These are phyloP conservation scores for Nomada ruficornis DNA, from an alignment of 2,888 invertebrate species.

Conservation along the genomic window DNA sequence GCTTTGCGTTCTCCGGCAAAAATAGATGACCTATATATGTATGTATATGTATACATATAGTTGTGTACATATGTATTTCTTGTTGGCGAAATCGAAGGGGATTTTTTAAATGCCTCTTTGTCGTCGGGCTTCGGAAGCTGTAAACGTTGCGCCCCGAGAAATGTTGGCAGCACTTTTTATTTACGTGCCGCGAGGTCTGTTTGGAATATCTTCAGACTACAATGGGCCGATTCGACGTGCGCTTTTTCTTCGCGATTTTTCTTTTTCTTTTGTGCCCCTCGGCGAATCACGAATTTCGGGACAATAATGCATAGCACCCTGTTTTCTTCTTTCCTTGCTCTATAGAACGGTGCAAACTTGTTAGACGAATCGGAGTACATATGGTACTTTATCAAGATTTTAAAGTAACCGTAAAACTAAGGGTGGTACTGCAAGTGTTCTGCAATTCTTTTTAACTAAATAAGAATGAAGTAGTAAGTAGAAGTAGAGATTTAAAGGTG, in stretches of 20 bases:
- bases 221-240: constrained; percentile 5
- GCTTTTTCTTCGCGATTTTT: background rate
- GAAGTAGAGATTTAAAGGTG: background rate
- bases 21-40: constrained; percentile 51
- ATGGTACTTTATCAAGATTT: background rate
- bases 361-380: background rate
- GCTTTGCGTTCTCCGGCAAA: constrained; percentile 1
- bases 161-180: constrained; percentile 29
- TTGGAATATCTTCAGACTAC: constrained; percentile 14
- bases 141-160: constrained; percentile 3
- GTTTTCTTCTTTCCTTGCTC: background rate
- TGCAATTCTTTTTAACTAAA: no score
- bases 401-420: background rate
- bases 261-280: background rate
- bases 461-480: no score
- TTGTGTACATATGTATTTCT: constrained; percentile 9
- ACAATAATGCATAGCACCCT: background rate
- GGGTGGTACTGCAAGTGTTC: background rate
- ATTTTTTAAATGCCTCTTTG: constrained; percentile 25
- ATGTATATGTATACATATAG: background rate
- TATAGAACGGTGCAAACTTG: background rate
- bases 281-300: constrained; percentile 11
- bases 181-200: constrained; percentile 19
- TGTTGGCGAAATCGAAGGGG: constrained; percentile 29
- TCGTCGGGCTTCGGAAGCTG: constrained; percentile 23